Percentiles rank a stretch among this genome's conserved stretches.
These are phyloP conservation scores for Euplagia quadripunctaria DNA, from an alignment of 2,888 invertebrate genomes.

Conservation along the genomic window DNA sequence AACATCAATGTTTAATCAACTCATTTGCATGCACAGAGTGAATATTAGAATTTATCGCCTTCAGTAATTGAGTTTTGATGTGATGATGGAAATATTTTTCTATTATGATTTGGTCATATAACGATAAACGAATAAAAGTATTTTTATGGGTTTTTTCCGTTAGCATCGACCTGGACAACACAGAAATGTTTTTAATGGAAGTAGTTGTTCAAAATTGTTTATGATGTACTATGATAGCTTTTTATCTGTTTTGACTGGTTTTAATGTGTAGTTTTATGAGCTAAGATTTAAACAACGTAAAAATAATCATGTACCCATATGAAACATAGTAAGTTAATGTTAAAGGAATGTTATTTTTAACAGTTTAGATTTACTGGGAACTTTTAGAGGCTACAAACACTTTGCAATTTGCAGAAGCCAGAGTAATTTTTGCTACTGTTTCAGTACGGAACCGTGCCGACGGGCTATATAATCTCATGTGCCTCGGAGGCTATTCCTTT, in stretches of 20 bases:
- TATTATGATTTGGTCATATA: constrained; percentile 67
- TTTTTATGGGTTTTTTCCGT: constrained; percentile 52
- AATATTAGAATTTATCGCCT: constrained; percentile 76
- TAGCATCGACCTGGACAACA: constrained; percentile 33
- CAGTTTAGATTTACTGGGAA: constrained; percentile 23
- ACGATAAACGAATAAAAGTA: constrained; percentile 63
- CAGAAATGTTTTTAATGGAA: constrained; percentile 37
- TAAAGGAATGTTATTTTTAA: not conserved
- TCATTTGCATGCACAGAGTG: constrained; percentile 77
- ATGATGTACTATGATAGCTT: constrained; percentile 29
- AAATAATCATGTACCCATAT: not conserved
- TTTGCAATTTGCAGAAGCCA: constrained; percentile 51
- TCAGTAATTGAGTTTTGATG: constrained; percentile 72
- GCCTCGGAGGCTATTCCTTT: constrained; percentile 65
- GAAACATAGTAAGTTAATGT: not conserved
- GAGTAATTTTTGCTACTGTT: constrained; percentile 71
- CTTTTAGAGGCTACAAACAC: constrained; percentile 30
- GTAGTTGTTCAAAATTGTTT: constrained; percentile 38
- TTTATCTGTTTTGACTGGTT: constrained; percentile 18
- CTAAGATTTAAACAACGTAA: not conserved
- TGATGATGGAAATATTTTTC: constrained; percentile 69
- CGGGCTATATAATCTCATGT: constrained; percentile 62
- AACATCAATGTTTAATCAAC: constrained; percentile 81
- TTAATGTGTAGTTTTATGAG: constrained; percentile 14
- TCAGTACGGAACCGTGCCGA: constrained; percentile 66